Conservation (phyloP, 2,888 invertebrate genomes). For the Mythimna ferrago region DNA sequence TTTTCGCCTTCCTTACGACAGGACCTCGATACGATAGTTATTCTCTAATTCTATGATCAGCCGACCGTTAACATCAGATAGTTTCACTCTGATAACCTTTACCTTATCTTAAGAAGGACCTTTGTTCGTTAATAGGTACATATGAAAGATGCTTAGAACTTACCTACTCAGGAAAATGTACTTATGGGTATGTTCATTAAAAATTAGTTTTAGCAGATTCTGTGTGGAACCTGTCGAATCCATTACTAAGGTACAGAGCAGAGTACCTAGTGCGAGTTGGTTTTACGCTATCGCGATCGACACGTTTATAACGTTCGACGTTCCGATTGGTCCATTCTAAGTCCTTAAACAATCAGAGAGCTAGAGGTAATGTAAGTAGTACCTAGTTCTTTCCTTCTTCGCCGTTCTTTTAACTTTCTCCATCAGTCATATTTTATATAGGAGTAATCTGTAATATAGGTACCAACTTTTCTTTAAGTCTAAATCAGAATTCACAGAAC, state of each 20-base stretch:
- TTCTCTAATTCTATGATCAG: conserved; percentile 13
- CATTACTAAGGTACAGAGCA: too few relatives aligned
- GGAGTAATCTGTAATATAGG: too few relatives aligned
- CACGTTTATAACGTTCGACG: too few relatives aligned
- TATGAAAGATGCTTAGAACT: not conserved
- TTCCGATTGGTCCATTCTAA: too few relatives aligned
- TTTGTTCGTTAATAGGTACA: not conserved
- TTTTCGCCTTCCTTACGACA: not conserved
- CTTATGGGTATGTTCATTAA: not conserved
- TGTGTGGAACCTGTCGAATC: not conserved
- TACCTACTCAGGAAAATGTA: not conserved
- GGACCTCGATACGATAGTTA: conserved; percentile 1
- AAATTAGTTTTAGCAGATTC: not conserved
- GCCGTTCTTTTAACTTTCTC: too few relatives aligned
- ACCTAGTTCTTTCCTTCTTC: too few relatives aligned
- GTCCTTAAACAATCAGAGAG: too few relatives aligned
- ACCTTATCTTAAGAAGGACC: not conserved
- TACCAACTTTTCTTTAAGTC: not conserved
- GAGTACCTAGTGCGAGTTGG: too few relatives aligned
- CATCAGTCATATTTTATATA: too few relatives aligned
- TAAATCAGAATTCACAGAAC: conserved; percentile 13
- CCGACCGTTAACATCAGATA: conserved; percentile 7
- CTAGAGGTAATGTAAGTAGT: too few relatives aligned
- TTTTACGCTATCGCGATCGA: too few relatives aligned
- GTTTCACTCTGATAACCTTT: not conserved